phyloP scores from a whole-genome alignment of 2,797 vertebrate genomes.

The Darevskia nairensis region DNA sequence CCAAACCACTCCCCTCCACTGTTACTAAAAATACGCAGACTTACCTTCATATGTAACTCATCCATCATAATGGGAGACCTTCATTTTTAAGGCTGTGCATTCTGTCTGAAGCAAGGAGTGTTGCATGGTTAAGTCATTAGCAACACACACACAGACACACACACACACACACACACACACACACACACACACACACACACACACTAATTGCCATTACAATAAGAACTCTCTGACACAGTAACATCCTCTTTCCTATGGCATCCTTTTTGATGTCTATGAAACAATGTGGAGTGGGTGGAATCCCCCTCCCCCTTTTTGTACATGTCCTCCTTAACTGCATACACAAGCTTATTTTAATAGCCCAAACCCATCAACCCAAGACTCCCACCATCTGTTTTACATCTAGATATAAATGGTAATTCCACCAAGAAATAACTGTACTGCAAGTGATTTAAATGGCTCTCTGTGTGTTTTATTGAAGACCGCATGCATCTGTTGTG shows the following conservation, averaged over 20 bases:
- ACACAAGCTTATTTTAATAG: slow-evolving; percentile 28
- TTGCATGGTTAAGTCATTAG: not conserved
- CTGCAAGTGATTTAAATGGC: slow-evolving; percentile 23
- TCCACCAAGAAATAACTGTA: slow-evolving; percentile 8
- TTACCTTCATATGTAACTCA: not conserved
- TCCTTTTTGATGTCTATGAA: not conserved
- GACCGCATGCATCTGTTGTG: not conserved
- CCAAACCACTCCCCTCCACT: not conserved
- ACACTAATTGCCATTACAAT: not conserved
- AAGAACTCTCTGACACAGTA: not conserved
- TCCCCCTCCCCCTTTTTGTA: not conserved
- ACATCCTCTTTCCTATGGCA: not conserved
- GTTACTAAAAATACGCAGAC: not conserved
- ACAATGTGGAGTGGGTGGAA: too few species aligned
- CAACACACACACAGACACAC: too few species aligned
- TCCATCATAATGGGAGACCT: not conserved
- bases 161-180: too few species aligned
- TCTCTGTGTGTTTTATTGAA: slow-evolving; percentile 33
- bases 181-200: too few species aligned
- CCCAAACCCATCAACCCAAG: slow-evolving; percentile 30
- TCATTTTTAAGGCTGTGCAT: not conserved
- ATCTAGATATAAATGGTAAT: slow-evolving; percentile 39
- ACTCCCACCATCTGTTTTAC: slow-evolving; percentile 26
- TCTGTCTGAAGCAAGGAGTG: not conserved
- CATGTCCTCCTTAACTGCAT: not conserved